These are phyloP conservation scores for Graphium colonna DNA, from an alignment of 2,888 invertebrate species.

Conservation along the genomic window DNA sequence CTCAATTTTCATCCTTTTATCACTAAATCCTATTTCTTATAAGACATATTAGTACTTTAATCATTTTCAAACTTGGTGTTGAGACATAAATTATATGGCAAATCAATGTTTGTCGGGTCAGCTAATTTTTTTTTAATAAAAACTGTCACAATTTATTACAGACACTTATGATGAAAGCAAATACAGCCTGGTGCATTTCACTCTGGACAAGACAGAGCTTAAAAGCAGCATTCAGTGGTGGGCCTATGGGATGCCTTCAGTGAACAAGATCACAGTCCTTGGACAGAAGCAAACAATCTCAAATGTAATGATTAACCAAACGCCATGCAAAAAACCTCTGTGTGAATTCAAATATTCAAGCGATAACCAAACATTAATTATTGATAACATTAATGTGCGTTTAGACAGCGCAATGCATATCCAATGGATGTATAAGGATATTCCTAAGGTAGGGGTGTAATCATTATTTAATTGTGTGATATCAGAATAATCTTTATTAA, in stretches of 20 bases:
- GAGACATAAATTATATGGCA: too few species aligned
- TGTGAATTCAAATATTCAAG: constrained; percentile 46
- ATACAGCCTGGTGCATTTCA: constrained; percentile 13
- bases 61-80: too few species aligned
- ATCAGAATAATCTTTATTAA: neutral
- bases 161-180: constrained; percentile 19
- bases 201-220: constrained; percentile 45
- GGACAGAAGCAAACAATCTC: constrained; percentile 43
- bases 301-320: constrained; percentile 48
- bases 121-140: too few species aligned
- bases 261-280: constrained; percentile 51
- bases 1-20: too few species aligned
- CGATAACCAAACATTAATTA: constrained; percentile 42
- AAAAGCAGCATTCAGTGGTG: constrained; percentile 60
- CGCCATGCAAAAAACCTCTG: constrained; percentile 40
- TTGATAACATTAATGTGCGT: constrained; percentile 49
- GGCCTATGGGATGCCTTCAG: constrained; percentile 66
- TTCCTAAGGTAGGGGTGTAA: constrained; percentile 7
- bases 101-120: too few species aligned
- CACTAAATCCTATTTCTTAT: too few species aligned
- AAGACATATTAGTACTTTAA: too few species aligned
- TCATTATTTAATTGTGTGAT: neutral
- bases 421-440: constrained; percentile 45
- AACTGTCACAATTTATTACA: too few species aligned
- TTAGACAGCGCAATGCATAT: constrained; percentile 58